A percentile compares a stretch with the other conserved stretches of the same genome.
phyloP scores from a whole-genome alignment of 2,113 vertebrate genomes.

The Perccottus glenii region DNA sequence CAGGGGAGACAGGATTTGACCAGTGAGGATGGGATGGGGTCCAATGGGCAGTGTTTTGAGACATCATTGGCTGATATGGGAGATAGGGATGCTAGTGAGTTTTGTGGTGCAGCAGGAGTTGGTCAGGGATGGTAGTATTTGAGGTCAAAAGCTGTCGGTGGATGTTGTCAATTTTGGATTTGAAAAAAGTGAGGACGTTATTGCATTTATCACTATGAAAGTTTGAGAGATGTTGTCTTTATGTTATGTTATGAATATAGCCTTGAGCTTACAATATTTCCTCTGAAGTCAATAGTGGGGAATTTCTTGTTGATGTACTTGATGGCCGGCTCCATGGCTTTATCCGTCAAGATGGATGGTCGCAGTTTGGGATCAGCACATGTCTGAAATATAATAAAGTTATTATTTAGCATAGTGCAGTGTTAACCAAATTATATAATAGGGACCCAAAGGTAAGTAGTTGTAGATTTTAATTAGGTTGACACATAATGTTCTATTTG shows the following conservation, averaged over 20 bases:
- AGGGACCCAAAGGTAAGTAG: too few relatives aligned
- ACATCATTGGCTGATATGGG: background rate
- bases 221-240: too few relatives aligned
- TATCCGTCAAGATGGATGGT: constrained; percentile 82
- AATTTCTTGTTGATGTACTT: constrained; percentile 95
- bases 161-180: background rate
- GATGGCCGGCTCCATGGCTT: constrained; percentile 86
- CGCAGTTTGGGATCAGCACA: constrained; percentile 85
- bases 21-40: background rate
- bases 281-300: constrained; percentile 87
- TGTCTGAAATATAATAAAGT: constrained; percentile 69
- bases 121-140: background rate
- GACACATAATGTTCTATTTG: too few relatives aligned
- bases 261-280: constrained; percentile 81
- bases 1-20: background rate
- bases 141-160: background rate
- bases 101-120: background rate
- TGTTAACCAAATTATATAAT: background rate
- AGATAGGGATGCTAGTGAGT: background rate
- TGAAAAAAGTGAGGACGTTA: background rate
- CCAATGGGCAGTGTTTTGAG: background rate
- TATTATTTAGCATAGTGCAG: background rate
- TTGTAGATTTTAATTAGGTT: too few relatives aligned
- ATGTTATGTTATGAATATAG: too few relatives aligned
- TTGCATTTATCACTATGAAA: background rate